Conservation (phyloP, 2,113 vertebrate genomes). For the Tyrannus savana region DNA sequence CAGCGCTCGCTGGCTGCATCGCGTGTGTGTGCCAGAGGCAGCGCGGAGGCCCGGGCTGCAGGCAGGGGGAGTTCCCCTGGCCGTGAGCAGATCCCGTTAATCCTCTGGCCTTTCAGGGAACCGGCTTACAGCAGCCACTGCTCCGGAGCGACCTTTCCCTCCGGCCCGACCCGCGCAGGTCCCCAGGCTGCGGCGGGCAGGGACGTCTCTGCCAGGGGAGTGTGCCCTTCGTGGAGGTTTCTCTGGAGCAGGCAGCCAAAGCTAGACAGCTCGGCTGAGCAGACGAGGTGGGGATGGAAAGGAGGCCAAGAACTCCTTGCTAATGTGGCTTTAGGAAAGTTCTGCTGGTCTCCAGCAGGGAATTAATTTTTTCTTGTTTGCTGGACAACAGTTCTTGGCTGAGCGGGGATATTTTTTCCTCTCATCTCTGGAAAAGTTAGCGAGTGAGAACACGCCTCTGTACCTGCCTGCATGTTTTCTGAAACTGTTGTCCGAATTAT, state of each 20-base stretch:
- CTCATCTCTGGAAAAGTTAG: slow-evolving; percentile 5
- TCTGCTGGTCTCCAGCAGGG: not conserved
- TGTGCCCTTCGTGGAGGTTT: not conserved
- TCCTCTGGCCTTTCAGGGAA: slow-evolving; percentile 46
- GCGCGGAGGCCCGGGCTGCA: slow-evolving; percentile 49
- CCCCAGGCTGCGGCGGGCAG: not conserved
- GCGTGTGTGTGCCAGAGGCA: not conserved
- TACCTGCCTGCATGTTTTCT: not conserved
- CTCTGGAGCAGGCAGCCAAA: not conserved
- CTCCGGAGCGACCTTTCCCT: slow-evolving; percentile 39
- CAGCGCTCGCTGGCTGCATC: not conserved
- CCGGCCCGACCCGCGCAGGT: not conserved
- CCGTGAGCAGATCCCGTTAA: slow-evolving; percentile 49
- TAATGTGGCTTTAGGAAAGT: slow-evolving; percentile 35
- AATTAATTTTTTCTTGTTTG: slow-evolving; percentile 46
- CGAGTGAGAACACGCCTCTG: not conserved
- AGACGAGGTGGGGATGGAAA: not conserved
- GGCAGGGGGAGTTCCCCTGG: slow-evolving; percentile 63
- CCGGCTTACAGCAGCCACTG: not conserved
- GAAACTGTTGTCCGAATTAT: not conserved
- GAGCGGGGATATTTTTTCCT: not conserved
- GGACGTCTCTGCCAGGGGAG: not conserved
- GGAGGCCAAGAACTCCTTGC: not conserved
- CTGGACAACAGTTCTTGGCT: slow-evolving; percentile 44
- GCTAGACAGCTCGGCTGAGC: too few relatives aligned